Conservation (phyloP, 2,113 vertebrate species). For the Heteronetta atricapilla region DNA sequence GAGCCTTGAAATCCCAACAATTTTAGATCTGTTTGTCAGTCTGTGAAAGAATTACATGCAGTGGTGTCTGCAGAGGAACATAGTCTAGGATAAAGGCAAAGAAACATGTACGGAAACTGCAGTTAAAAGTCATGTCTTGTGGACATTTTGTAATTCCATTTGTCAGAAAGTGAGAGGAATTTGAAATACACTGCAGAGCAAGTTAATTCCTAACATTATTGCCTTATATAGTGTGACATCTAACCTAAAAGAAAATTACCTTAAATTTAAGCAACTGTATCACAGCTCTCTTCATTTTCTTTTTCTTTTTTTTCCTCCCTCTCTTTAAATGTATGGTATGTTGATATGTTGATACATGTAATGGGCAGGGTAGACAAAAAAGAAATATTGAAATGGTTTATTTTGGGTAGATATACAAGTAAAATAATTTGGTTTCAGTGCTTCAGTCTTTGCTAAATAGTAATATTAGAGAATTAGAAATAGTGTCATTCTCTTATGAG, state of each 20-base stretch:
- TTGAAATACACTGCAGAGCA: background rate
- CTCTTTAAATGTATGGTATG: background rate
- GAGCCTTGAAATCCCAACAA: background rate
- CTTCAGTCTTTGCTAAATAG: background rate
- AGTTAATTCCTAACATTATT: background rate
- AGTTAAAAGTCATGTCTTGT: background rate
- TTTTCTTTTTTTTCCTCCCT: background rate
- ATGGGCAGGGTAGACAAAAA: background rate
- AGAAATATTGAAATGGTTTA: background rate
- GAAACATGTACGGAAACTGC: background rate
- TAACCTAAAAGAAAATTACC: background rate
- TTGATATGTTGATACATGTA: background rate
- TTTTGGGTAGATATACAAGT: background rate
- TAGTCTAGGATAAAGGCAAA: background rate
- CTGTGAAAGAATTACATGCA: background rate
- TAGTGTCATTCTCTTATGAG: background rate
- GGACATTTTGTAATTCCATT: background rate
- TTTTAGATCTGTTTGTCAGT: background rate
- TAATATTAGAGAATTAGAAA: background rate
- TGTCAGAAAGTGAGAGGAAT: background rate
- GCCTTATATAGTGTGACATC: background rate
- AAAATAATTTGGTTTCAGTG: background rate
- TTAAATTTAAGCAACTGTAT: background rate
- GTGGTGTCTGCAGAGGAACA: background rate
- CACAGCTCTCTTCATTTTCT: background rate